A percentile compares a stretch with the other conserved stretches of the same genome.
Evolutionary conservation across 2,888 invertebrate genomes (phyloP).

Genomic region (Stratiomys singularior): DNA sequence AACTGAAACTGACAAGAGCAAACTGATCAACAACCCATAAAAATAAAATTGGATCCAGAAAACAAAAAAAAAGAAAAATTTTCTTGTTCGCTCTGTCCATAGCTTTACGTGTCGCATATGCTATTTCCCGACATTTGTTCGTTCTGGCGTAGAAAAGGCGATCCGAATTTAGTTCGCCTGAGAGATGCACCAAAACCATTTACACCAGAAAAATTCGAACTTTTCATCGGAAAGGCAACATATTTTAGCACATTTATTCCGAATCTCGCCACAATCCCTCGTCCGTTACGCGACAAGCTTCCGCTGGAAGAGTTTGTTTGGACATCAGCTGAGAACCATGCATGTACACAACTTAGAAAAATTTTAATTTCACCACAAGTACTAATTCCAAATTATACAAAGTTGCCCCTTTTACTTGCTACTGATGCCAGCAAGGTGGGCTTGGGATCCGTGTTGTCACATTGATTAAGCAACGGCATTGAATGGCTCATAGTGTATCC

Average conservation of each 20-base stretch:
- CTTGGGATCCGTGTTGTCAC: conserved; percentile 48
- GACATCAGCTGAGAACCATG: not conserved
- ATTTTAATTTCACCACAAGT: conserved; percentile 46
- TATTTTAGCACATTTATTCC: conserved; percentile 25
- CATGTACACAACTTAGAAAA: conserved; percentile 1
- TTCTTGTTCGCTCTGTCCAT: too few relatives aligned
- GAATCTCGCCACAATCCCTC: not conserved
- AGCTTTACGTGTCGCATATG: too few relatives aligned
- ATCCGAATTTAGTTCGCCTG: conserved; percentile 47
- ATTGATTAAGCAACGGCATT: conserved; percentile 30
- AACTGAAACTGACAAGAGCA: too few relatives aligned
- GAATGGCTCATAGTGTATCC: conserved; percentile 48
- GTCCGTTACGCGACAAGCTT: conserved; percentile 23
- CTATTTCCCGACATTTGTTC: conserved; percentile 48
- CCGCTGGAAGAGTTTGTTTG: not conserved
- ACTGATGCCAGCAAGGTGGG: conserved; percentile 49
- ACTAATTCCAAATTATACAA: conserved; percentile 48
- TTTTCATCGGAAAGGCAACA: conserved; percentile 28
- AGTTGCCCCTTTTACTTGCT: conserved; percentile 48
- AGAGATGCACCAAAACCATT: conserved; percentile 41
- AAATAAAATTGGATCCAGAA: too few relatives aligned
- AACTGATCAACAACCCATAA: too few relatives aligned
- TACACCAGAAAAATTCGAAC: conserved; percentile 10
- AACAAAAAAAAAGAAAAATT: too few relatives aligned
- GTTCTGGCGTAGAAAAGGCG: conserved; percentile 45